Conservation (phyloP, 2,113 vertebrate genomes). For the Fulmarus glacialis region DNA sequence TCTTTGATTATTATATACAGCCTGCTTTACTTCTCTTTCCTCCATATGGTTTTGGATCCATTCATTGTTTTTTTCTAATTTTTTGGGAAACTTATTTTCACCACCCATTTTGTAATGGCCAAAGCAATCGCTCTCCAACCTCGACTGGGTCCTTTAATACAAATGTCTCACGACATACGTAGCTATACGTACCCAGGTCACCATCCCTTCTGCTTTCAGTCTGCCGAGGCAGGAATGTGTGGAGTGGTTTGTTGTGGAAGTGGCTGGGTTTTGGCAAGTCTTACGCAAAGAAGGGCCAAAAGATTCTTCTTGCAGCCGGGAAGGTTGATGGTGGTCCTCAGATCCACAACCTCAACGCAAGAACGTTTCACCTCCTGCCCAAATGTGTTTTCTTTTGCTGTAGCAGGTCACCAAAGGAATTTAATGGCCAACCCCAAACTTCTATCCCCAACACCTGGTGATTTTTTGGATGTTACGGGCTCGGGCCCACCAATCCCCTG, state of each 20-base stretch:
- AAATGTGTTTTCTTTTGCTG: neutral
- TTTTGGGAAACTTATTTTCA: neutral
- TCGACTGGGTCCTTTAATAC: neutral
- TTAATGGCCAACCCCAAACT: neutral
- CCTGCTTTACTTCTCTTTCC: neutral
- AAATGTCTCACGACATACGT: fast-evolving
- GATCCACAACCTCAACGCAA: neutral
- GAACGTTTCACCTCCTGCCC: neutral
- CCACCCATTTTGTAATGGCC: neutral
- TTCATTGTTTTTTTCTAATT: neutral
- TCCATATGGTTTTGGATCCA: neutral
- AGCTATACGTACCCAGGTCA: too few relatives aligned
- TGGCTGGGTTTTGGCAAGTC: neutral
- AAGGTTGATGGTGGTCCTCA: neutral
- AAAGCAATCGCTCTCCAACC: neutral
- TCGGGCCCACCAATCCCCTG: neutral
- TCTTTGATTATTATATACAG: neutral
- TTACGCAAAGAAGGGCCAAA: neutral
- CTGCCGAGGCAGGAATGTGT: fast-evolving
- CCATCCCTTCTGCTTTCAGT: neutral
- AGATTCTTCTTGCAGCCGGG: neutral
- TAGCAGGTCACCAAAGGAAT: neutral
- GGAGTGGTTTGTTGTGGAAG: neutral
- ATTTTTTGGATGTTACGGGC: neutral
- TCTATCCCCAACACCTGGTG: neutral